These are phyloP conservation scores for Chloromyia formosa DNA, from an alignment of 2,888 invertebrate genomes.

Conservation along the genomic window DNA sequence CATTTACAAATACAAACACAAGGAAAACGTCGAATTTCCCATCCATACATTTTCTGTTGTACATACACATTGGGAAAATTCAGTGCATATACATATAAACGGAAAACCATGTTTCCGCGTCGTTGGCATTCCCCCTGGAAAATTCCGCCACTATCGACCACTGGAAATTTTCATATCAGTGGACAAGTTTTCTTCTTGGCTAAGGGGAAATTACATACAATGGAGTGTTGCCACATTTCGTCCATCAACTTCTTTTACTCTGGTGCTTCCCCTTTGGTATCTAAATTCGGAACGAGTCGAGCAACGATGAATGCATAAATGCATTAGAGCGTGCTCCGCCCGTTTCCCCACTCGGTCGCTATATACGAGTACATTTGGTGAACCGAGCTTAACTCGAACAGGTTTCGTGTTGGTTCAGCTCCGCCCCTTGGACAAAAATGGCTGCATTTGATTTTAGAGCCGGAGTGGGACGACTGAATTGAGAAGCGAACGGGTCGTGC, in stretches of 20 bases:
- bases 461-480: not conserved
- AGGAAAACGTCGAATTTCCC: constrained; percentile 2
- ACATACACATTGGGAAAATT: not conserved
- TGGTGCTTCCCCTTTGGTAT: not conserved
- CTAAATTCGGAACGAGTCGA: not conserved
- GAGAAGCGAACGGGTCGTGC: not conserved
- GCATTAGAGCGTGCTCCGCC: constrained; percentile 39
- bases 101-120: not conserved
- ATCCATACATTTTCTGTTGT: not conserved
- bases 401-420: constrained; percentile 16
- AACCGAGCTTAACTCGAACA: not conserved
- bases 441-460: constrained; percentile 31
- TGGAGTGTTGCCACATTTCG: not conserved
- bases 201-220: not conserved
- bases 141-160: constrained; percentile 26
- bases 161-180: not conserved
- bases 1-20: constrained; percentile 35
- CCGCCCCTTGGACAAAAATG: constrained; percentile 45
- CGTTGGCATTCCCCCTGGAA: constrained; percentile 10
- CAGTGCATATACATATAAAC: not conserved
- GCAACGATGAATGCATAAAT: not conserved
- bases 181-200: constrained; percentile 2
- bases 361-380: not conserved
- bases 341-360: constrained; percentile 12
- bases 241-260: not conserved